Evolutionary conservation across 2,797 vertebrate genomes (phyloP).

Genomic region (Enteromius trimaculatus): DNA sequence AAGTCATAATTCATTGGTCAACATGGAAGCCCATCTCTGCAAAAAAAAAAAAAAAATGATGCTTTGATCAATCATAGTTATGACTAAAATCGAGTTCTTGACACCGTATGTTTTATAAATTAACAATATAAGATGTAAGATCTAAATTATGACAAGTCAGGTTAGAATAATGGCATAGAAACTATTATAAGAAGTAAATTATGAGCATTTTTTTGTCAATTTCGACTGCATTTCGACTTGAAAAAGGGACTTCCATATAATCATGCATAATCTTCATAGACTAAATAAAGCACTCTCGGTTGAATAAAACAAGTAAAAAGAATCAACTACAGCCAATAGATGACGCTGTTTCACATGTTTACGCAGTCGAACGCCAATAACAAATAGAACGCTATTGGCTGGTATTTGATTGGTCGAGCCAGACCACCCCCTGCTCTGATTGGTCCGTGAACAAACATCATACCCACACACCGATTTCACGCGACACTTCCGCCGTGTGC

Average conservation of each 20-base stretch:
- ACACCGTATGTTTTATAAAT: too few relatives aligned
- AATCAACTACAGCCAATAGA: background rate
- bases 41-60: background rate
- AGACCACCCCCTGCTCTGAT: slow-evolving; percentile 16
- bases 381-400: background rate
- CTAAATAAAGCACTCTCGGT: background rate
- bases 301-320: background rate
- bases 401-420: slow-evolving; percentile 38
- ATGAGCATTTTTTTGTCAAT: background rate
- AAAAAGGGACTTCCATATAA: background rate
- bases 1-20: background rate
- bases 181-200: background rate
- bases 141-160: background rate
- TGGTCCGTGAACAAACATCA: slow-evolving; percentile 14
- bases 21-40: background rate
- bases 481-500: slow-evolving; percentile 18
- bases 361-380: background rate
- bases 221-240: background rate
- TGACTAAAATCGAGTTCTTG: background rate
- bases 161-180: background rate
- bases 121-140: too few relatives aligned
- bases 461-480: background rate
- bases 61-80: background rate
- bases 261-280: background rate
- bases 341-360: background rate